Evolutionary conservation across 2,888 invertebrate genomes (phyloP).

Genomic region (Mantis religiosa): DNA sequence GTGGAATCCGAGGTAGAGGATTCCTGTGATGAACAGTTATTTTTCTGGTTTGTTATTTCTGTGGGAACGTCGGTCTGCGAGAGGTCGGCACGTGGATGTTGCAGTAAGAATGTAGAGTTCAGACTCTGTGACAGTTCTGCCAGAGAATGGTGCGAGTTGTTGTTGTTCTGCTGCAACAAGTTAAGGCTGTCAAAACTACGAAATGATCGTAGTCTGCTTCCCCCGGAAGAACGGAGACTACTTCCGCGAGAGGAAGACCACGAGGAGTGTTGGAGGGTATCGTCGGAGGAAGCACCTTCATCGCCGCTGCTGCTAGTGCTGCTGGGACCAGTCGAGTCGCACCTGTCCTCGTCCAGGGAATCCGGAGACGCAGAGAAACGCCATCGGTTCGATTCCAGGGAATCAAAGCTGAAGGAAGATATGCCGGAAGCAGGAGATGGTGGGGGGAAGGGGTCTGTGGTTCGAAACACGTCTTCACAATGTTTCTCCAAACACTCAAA

Average conservation of each 20-base stretch:
- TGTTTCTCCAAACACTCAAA: slow-evolving; percentile 79
- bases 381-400: slow-evolving; percentile 27
- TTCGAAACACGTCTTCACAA: slow-evolving; percentile 50
- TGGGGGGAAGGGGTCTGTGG: slow-evolving; percentile 30
- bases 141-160: not conserved
- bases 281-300: slow-evolving; percentile 33
- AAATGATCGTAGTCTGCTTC: slow-evolving; percentile 25
- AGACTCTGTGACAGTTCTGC: slow-evolving; percentile 23
- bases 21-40: slow-evolving; percentile 39
- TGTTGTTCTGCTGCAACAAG: slow-evolving; percentile 37
- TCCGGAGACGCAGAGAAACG: slow-evolving; percentile 22
- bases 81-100: not conserved
- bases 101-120: slow-evolving; percentile 17
- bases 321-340: slow-evolving; percentile 28
- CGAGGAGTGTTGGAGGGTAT: slow-evolving; percentile 32
- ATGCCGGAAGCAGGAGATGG: slow-evolving; percentile 31
- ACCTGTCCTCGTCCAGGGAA: slow-evolving; percentile 21
- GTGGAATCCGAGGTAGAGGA: not conserved
- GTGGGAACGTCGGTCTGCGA: not conserved
- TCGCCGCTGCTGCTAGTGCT: slow-evolving; percentile 32
- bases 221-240: slow-evolving; percentile 32
- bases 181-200: slow-evolving; percentile 52
- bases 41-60: slow-evolving; percentile 33
- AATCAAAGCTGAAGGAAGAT: slow-evolving; percentile 31
- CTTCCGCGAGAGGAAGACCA: slow-evolving; percentile 32